These are phyloP conservation scores for Myathropa florea DNA, from an alignment of 2,888 invertebrate genomes.

Conservation along the genomic window DNA sequence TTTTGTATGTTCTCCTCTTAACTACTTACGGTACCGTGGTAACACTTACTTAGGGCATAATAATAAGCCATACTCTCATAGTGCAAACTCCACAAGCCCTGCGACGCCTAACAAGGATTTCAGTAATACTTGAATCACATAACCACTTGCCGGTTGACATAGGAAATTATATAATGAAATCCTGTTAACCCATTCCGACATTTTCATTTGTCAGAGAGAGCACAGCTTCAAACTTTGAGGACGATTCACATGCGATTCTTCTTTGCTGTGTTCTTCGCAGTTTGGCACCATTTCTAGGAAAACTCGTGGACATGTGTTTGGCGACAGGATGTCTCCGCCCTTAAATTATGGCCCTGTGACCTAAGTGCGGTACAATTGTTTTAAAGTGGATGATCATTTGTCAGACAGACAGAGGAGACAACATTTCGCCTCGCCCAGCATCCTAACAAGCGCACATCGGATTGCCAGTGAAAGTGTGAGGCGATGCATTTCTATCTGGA, in stretches of 20 bases:
- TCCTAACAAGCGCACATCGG: background rate
- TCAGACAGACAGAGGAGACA: conserved; percentile 10
- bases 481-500: conserved; percentile 4
- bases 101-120: background rate
- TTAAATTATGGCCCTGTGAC: conserved; percentile 39
- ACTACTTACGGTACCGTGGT: too few species aligned
- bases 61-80: background rate
- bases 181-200: background rate
- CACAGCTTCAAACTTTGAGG: background rate
- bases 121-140: background rate
- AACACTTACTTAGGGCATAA: too few species aligned
- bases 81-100: background rate
- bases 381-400: conserved; percentile 50
- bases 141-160: background rate
- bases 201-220: background rate
- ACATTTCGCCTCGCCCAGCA: background rate
- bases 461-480: conserved; percentile 27
- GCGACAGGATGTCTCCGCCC: conserved; percentile 44
- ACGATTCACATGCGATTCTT: background rate
- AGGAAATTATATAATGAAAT: background rate
- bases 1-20: too few species aligned
- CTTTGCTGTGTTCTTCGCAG: background rate
- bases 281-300: conserved; percentile 27
- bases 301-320: conserved; percentile 49
- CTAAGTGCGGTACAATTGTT: conserved; percentile 45